Percentiles rank a stretch among this genome's conserved stretches.
Evolutionary conservation across 2,113 vertebrate species (phyloP).

Genomic region (Montifringilla adamsi): DNA sequence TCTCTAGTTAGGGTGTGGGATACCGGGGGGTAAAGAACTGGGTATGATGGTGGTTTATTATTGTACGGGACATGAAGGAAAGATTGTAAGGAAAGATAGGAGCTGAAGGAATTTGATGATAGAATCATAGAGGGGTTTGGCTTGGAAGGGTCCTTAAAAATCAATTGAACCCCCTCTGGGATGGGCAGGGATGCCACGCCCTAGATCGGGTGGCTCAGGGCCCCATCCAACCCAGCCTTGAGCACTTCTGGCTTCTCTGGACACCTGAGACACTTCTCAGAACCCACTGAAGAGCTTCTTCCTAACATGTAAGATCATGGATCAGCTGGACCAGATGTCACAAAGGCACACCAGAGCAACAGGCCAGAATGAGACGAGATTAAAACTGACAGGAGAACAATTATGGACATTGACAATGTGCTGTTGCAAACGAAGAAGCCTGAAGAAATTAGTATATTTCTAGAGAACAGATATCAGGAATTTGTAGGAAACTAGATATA

Average conservation of each 20-base stretch:
- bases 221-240: not conserved
- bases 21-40: not conserved
- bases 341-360: not conserved
- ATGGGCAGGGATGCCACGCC: rapidly evolving
- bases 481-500: not conserved
- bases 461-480: not conserved
- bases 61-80: not conserved
- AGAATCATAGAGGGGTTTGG: not conserved
- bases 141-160: not conserved
- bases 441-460: not conserved
- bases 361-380: not conserved
- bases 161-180: rapidly evolving
- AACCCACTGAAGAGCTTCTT: not conserved
- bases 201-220: not conserved
- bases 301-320: not conserved
- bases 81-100: not conserved
- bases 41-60: not conserved
- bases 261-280: not conserved
- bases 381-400: not conserved
- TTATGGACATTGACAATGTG: not conserved
- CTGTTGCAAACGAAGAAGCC: not conserved
- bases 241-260: not conserved
- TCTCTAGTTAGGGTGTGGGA: not conserved
- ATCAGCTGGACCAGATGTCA: not conserved
- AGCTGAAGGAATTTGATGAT: not conserved